Conservation (phyloP, 2,888 invertebrate genomes). For the Oxyscelio sp. region DNA sequence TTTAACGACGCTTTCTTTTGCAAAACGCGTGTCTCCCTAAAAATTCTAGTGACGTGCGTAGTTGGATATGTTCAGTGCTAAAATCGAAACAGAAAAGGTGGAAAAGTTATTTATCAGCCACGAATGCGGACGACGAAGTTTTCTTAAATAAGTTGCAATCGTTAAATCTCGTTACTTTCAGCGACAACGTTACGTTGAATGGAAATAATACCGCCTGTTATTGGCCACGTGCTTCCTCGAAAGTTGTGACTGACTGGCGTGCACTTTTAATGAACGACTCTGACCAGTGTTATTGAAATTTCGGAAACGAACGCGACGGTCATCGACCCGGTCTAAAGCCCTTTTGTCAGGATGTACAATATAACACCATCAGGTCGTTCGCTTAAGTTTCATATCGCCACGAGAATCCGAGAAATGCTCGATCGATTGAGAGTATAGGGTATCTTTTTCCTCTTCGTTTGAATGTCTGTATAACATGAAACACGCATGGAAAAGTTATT, state of each 20-base stretch:
- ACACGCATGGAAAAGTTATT: constrained; percentile 49
- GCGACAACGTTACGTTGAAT: too few species aligned
- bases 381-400: constrained; percentile 50
- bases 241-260: too few species aligned
- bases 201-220: too few species aligned
- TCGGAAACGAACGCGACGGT: not conserved
- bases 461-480: constrained; percentile 16
- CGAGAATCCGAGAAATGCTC: constrained; percentile 50
- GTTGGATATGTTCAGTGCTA: constrained; percentile 24
- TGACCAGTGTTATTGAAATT: not conserved
- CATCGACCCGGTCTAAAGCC: constrained; percentile 6
- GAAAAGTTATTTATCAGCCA: not conserved
- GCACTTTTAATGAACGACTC: not conserved
- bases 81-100: not conserved
- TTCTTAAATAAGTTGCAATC: too few species aligned
- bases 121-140: not conserved
- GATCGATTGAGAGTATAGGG: constrained; percentile 52
- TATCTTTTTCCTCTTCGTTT: constrained; percentile 45
- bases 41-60: constrained; percentile 22
- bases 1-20: constrained; percentile 2
- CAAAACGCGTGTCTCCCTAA: not conserved
- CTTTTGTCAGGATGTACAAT: constrained; percentile 3
- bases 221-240: too few species aligned
- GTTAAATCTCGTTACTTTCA: too few species aligned
- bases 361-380: constrained; percentile 23